Percentiles rank a stretch among this genome's conserved stretches.
phyloP scores from a whole-genome alignment of 2,888 invertebrate species.

The Ceraclea dissimilis region DNA sequence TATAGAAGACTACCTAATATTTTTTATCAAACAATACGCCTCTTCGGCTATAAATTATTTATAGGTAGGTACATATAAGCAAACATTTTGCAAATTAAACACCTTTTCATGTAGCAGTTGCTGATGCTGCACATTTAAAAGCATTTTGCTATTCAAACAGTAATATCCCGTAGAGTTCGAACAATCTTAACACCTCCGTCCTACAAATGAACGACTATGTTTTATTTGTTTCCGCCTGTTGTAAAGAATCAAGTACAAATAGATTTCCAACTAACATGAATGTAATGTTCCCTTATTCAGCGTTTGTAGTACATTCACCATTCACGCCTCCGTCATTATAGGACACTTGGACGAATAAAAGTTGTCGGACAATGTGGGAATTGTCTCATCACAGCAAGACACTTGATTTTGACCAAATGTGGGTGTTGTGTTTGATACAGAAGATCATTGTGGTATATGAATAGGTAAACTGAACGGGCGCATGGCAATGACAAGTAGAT shows the following conservation, averaged over 20 bases:
- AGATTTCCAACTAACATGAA: not conserved
- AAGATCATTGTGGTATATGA: slow-evolving; percentile 17
- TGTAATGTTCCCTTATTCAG: not conserved
- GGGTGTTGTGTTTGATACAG: slow-evolving; percentile 26
- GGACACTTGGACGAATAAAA: slow-evolving; percentile 11
- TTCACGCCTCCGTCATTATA: slow-evolving; percentile 22
- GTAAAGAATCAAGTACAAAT: slow-evolving; percentile 1
- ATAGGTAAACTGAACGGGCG: slow-evolving; percentile 12
- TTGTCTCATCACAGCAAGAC: slow-evolving; percentile 25
- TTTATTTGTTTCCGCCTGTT: slow-evolving; percentile 17
- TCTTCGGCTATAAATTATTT: no score
- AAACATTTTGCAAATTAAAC: not conserved
- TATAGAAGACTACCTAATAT: no score
- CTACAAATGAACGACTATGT: slow-evolving; percentile 4
- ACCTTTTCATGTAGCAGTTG: not conserved
- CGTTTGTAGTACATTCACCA: slow-evolving; percentile 18
- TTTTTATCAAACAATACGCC: no score
- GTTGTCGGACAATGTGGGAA: slow-evolving; percentile 16
- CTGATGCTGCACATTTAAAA: slow-evolving; percentile 9
- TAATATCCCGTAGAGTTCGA: slow-evolving; percentile 17
- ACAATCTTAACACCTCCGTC: slow-evolving; percentile 19
- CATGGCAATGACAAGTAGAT: slow-evolving; percentile 10
- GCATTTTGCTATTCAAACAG: slow-evolving; percentile 7
- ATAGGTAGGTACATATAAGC: no score
- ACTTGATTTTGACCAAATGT: slow-evolving; percentile 24